Evolutionary conservation across 1,140 invertebrate genomes (phyloP).

Genomic region (Acyrthosiphon pisum): DNA sequence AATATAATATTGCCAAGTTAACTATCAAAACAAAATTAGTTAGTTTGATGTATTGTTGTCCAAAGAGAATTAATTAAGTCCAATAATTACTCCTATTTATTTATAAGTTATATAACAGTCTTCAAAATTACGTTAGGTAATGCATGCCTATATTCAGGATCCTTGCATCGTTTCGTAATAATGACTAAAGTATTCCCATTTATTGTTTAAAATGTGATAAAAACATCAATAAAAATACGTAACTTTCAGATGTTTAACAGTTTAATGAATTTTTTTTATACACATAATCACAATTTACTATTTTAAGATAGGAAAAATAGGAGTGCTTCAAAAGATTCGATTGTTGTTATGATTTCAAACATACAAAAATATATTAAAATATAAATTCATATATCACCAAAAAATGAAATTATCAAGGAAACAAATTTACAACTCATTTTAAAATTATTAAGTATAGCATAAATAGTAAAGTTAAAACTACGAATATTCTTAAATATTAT

Average conservation of each 20-base stretch:
- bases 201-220: neutral
- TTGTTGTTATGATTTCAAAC: neutral
- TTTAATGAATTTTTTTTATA: neutral
- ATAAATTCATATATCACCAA: neutral
- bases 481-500: neutral
- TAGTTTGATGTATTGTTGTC: no score
- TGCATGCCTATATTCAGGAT: neutral
- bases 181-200: neutral
- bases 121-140: neutral
- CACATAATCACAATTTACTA: neutral
- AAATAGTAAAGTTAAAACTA: neutral
- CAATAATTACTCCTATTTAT: no score
- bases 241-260: neutral
- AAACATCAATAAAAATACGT: neutral
- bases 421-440: neutral
- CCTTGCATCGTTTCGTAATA: neutral
- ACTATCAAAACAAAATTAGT: no score
- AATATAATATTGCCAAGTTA: neutral
- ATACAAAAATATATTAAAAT: neutral
- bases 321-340: neutral
- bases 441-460: neutral
- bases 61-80: no score
- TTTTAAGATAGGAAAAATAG: neutral
- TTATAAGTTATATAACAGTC: neutral
- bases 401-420: neutral